Percentiles rank a stretch among this genome's conserved stretches.
Conservation (phyloP, 2,888 invertebrate species). For the Rosalia funebris region DNA sequence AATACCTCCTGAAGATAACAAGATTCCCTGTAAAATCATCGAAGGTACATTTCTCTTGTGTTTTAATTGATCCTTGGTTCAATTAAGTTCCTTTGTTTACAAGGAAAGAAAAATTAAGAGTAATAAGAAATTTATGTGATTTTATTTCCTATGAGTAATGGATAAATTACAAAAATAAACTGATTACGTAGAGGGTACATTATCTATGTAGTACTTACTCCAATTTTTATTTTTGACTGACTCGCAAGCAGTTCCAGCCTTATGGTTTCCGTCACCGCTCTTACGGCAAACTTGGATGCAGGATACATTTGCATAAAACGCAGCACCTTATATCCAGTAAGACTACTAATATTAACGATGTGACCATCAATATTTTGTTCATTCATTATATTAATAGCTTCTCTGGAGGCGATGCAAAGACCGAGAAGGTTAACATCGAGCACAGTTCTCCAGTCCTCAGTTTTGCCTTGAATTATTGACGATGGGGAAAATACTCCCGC, state of each 20-base stretch:
- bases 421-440: slow-evolving; percentile 38
- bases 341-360: slow-evolving; percentile 28
- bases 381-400: slow-evolving; percentile 49
- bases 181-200: too few relatives aligned
- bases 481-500: slow-evolving; percentile 51
- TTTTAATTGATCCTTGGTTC: too few relatives aligned
- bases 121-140: too few relatives aligned
- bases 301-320: slow-evolving; percentile 40
- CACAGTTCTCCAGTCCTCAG: slow-evolving; percentile 39
- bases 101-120: too few relatives aligned
- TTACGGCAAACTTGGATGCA: slow-evolving; percentile 36
- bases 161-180: too few relatives aligned
- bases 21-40: too few relatives aligned
- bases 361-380: slow-evolving; percentile 47
- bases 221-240: slow-evolving; percentile 36
- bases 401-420: slow-evolving; percentile 43
- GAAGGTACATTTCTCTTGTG: too few relatives aligned
- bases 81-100: too few relatives aligned
- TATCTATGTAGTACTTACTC: slow-evolving; percentile 32
- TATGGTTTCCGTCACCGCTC: slow-evolving; percentile 33
- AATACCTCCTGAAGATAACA: too few relatives aligned
- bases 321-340: slow-evolving; percentile 30
- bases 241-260: slow-evolving; percentile 27
- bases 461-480: slow-evolving; percentile 45
- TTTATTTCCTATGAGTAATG: too few relatives aligned